Conservation (phyloP, 2,888 invertebrate genomes). For the Ischnura elegans region DNA sequence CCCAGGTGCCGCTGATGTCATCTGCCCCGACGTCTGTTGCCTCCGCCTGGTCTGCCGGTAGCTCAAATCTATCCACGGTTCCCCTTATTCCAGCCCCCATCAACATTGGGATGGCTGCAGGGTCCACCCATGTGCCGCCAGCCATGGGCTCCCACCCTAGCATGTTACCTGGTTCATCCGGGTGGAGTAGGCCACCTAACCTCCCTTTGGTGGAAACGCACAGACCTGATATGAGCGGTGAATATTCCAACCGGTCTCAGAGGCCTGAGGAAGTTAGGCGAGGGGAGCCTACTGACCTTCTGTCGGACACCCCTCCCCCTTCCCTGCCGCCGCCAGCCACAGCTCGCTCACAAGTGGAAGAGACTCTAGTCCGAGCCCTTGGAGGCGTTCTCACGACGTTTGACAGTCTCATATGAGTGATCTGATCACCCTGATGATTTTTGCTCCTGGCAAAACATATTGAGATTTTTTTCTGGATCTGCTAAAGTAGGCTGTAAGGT, state of each 20-base stretch:
- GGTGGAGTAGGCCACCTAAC: constrained; percentile 45
- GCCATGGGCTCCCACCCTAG: neutral
- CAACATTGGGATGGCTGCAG: constrained; percentile 36
- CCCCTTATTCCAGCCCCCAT: constrained; percentile 19
- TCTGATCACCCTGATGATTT: neutral
- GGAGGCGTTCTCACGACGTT: constrained; percentile 70
- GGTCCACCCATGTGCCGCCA: neutral
- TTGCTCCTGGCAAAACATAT: too few relatives aligned
- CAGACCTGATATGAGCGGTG: neutral
- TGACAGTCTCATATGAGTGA: constrained; percentile 69
- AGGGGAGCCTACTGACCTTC: constrained; percentile 21
- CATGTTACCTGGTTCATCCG: constrained; percentile 24
- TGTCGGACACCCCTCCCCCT: constrained; percentile 57
- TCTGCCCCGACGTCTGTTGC: constrained; percentile 33
- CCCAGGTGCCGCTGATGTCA: neutral
- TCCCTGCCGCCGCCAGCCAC: constrained; percentile 16
- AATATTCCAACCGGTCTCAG: neutral
- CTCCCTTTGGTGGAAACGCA: constrained; percentile 48
- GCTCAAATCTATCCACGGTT: neutral
- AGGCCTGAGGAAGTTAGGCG: neutral
- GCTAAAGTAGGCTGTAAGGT: neutral
- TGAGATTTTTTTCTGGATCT: neutral
- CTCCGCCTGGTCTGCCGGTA: constrained; percentile 44
- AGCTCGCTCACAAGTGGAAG: constrained; percentile 66
- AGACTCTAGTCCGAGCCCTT: constrained; percentile 68